A percentile compares a stretch with the other conserved stretches of the same genome.
Conservation (phyloP, 2,888 invertebrate species). For the Corythucha ciliata region DNA sequence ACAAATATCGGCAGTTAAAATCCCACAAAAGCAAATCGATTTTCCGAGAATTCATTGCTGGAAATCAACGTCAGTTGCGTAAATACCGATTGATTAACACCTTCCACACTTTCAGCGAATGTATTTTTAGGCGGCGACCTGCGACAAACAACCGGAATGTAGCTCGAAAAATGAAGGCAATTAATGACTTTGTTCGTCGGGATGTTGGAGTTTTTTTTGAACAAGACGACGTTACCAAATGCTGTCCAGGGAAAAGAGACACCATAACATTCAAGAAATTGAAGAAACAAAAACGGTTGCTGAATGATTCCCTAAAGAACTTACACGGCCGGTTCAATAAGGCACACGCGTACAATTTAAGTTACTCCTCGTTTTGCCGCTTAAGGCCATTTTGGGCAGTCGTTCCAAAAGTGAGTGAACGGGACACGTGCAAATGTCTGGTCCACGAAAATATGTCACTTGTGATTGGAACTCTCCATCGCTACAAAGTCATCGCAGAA, state of each 20-base stretch:
- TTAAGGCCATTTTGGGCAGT: constrained; percentile 28
- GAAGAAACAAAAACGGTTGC: constrained; percentile 22
- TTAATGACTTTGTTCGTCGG: constrained; percentile 6
- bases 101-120: background rate
- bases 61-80: too few relatives aligned
- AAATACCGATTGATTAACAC: background rate
- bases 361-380: constrained; percentile 17
- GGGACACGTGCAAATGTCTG: constrained; percentile 23
- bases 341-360: constrained; percentile 15
- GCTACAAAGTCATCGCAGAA: too few relatives aligned
- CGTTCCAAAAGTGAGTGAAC: constrained; percentile 6
- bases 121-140: background rate
- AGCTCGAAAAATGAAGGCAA: constrained; percentile 10
- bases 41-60: too few relatives aligned
- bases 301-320: constrained; percentile 16
- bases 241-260: constrained; percentile 26
- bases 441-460: constrained; percentile 21
- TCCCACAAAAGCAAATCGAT: too few relatives aligned
- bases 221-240: constrained; percentile 18
- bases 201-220: constrained; percentile 16
- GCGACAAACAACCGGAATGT: background rate
- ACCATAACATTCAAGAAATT: constrained; percentile 8
- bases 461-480: too few relatives aligned
- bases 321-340: constrained; percentile 1
- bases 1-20: too few relatives aligned